Evolutionary conservation across 2,888 invertebrate species (phyloP).

Genomic region (Polymixis lichenea): DNA sequence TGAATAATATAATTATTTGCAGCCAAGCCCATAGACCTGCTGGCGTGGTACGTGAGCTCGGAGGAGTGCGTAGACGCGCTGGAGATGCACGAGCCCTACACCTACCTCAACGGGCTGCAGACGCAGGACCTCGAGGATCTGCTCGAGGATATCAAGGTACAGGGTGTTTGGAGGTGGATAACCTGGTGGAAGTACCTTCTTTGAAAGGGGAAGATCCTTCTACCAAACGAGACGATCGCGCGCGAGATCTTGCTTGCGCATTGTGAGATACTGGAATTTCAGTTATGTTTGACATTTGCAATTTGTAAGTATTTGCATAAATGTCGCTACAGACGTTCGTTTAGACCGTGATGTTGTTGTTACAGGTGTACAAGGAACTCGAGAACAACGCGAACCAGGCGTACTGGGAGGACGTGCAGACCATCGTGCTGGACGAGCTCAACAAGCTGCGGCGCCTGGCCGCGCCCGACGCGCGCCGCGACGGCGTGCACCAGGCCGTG

Average conservation of each 20-base stretch:
- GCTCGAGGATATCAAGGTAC: conserved; percentile 97
- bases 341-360: background rate
- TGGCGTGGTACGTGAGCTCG: conserved; percentile 98
- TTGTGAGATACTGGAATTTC: background rate
- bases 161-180: background rate
- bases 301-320: background rate
- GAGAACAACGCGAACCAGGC: conserved; percentile 96
- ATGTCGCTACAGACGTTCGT: background rate
- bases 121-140: conserved; percentile 98
- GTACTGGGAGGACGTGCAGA: conserved; percentile 99
- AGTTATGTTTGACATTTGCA: background rate
- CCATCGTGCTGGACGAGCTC: conserved; percentile 98
- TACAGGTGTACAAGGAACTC: conserved; percentile 95
- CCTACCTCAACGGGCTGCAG: conserved; percentile 97
- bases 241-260: background rate
- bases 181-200: background rate
- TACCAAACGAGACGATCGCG: background rate
- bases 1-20: conserved; percentile 56
- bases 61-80: conserved; percentile 97
- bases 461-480: conserved; percentile 90
- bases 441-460: conserved; percentile 95
- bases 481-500: conserved; percentile 97
- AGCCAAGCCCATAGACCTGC: conserved; percentile 99
- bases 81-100: conserved; percentile 99
- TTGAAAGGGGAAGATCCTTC: background rate